Evolutionary conservation across 2,797 vertebrate genomes (phyloP), one percentile per base, ranked within the genome.

Genomic region (Amniataba percoides): DNA sequence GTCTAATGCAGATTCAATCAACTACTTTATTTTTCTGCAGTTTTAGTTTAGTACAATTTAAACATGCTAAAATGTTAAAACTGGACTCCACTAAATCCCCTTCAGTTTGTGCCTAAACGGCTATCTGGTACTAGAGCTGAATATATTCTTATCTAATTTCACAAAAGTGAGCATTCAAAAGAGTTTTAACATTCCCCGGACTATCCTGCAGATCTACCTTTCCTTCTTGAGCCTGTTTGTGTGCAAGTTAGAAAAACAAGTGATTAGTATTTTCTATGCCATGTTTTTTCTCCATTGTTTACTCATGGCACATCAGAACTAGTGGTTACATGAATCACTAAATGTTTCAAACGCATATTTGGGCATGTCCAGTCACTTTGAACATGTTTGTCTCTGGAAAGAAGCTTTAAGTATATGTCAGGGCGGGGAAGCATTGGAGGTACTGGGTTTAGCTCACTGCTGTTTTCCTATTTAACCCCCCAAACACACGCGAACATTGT

Each of bases 321-420:
- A 57, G 84, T 82, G 27, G 64, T 89, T 90, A 87, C n/a, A 82
- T 36, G 70, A 58, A 84, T 84, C 36, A 62, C 25, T 52, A 23
- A 60, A 79, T 53, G 67, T 82, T 86, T 88, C 68, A 71, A 78
- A 84, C 51, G 68, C 87, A 90, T 83, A 85, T 80, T 87, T 85
- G 77, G 85, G 80, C 88, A 88, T 78, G 90, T 88, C 81, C 86
- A 87, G 81, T 80, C 84, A 73, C 73, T 88, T 53, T 83, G 65
- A 86, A 80, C 69, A 78, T 78, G 81, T 86, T 63, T 76, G 48
- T 82, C 66, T 80, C 45, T 68, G 69, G 71, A 53, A 60, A 42
- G 58, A 52, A 72, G 46, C 34, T 60, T 76, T 77, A 83, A 60
- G 74, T 90, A 79, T 80, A 80, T 78, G 75, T 77, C 73, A 60